Base-by-base conservation (phyloP, 2,797 vertebrate species). In the Lemur catta region DNA sequence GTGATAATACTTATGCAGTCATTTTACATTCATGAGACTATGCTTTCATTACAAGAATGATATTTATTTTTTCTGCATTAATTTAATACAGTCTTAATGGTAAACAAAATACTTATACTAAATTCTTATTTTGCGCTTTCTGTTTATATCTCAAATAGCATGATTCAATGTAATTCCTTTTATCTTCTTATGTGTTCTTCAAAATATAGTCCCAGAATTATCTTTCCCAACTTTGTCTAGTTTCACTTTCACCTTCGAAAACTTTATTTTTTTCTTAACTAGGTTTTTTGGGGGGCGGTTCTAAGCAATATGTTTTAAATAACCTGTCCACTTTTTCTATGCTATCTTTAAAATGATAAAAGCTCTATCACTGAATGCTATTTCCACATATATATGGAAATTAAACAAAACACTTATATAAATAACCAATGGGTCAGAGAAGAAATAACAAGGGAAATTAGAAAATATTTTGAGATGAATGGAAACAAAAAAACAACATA, bases 291-390 rank as follows among this genome's bases (percentile, higher is more conserved):
- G 2, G 41, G 10, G 43, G 10, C 10, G 2, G 10, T 85, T 80
- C n/a, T 80, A 74, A 67, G 55, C 28, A 52, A 43, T 26, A 7
- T 74, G 15, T 67, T 48, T 91, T 91, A 91, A 91, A 88, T 78
- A 88, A 78, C 4, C 33, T 61, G 43, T 17, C 26, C 55, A 87
- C 24, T 72, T 74, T 61, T 86, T 63, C 50, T 78, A 20, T 52
- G n/a, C 17, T 75, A 38, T 69, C 57, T 93, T 72, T 87, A 91
- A 86, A 81, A 14, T 69, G 22, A 52, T 82, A 84, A 84, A 96
- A 41, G 26, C 13, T 38, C 6, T 84, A 28, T 71, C 33, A 12
- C 26, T 65, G 61, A 65, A 65, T 57, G 55, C 22, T 57, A 50
- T 26, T 63, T 63, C 52, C 67, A 72, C 5, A 75, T 30, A 69